Percentiles rank a stretch among this genome's conserved stretches.
Evolutionary conservation across 2,888 invertebrate species (phyloP).

Genomic region (Eupithecia subfuscata): DNA sequence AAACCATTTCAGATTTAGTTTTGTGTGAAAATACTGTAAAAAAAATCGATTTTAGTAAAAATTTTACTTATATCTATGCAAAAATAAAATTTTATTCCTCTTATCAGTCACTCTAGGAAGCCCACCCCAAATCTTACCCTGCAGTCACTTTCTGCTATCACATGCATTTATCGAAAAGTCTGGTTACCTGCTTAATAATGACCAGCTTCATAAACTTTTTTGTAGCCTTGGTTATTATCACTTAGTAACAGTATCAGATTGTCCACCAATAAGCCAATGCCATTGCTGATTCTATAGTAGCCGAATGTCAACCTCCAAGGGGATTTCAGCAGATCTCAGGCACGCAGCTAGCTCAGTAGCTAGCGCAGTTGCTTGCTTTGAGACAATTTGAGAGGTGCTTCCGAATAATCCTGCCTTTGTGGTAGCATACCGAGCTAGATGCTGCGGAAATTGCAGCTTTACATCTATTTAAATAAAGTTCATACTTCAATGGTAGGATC

Average conservation of each 20-base stretch:
- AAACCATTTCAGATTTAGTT: not conserved
- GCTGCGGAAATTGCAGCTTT: not conserved
- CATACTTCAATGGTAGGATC: not conserved
- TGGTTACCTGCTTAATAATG: not conserved
- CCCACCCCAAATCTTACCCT: too few species aligned
- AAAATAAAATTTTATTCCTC: too few species aligned
- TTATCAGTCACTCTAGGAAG: too few species aligned
- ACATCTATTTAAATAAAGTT: not conserved
- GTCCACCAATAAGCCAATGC: not conserved
- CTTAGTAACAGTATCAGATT: not conserved
- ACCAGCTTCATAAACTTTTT: not conserved
- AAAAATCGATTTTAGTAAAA: too few species aligned
- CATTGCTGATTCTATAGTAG: not conserved
- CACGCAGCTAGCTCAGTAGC: too few species aligned
- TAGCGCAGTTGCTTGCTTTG: conserved; percentile 8
- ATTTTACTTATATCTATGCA: too few species aligned
- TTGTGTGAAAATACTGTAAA: too few species aligned
- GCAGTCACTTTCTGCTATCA: not conserved
- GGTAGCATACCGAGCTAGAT: conserved; percentile 1
- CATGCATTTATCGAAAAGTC: not conserved
- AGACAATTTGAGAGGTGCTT: conserved; percentile 14
- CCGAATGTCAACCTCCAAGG: not conserved
- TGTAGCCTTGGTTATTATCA: not conserved
- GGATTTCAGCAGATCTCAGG: not conserved
- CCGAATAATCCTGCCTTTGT: not conserved